Evolutionary conservation across 2,797 vertebrate species (phyloP), one percentile per base, ranked within the genome.

Genomic region (Mus spretus): DNA sequence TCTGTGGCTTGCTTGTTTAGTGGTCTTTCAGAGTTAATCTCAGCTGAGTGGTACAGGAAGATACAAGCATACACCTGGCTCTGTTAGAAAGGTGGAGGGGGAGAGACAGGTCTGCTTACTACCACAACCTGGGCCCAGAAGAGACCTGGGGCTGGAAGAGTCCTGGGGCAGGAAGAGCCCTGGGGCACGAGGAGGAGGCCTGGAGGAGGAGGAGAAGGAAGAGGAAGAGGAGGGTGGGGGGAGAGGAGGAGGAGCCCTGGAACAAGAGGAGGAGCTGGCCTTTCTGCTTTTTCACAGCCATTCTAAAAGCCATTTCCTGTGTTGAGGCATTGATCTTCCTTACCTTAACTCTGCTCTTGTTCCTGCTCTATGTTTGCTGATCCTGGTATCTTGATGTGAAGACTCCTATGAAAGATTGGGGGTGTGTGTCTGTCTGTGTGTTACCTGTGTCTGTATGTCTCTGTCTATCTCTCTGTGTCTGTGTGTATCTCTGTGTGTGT

Each of bases 21-120:
- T 80, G 75, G 91, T 90, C n/a, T 59, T 74, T 95, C 89, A 77
- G 0, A 85, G 10, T 90, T 89, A 14, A 85, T 96, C 65, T 88
- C 74, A 93, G 91, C 37, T n/a, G 6, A 31, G 28, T 14, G 9
- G 26, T 57, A 9, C 72, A 72, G 47, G 53, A 63, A 24, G 82
- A 26, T 17, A 6, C 22, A 37, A 6, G n/a, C 4, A 14, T 11
- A 1, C 4, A 61, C 63, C 63, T 90, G 12, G 57, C 63, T 87
- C 31, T 91, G 17, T n/a, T 59, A 47, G 70, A 53, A n/a, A 92
- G 81, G 81, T 13, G 70, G 83, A 95, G 40, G 81, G 31, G 47
- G 74, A 79, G n/a, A 70, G 47, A 84, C 14, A 34, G n/a, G 72
- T 3, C 77, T 37, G 53, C 50, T 37, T 77, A 37, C 44, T 72